phyloP scores from a whole-genome alignment of 2,113 vertebrate genomes.

The Sinocyclocheilus anshuiensis region DNA sequence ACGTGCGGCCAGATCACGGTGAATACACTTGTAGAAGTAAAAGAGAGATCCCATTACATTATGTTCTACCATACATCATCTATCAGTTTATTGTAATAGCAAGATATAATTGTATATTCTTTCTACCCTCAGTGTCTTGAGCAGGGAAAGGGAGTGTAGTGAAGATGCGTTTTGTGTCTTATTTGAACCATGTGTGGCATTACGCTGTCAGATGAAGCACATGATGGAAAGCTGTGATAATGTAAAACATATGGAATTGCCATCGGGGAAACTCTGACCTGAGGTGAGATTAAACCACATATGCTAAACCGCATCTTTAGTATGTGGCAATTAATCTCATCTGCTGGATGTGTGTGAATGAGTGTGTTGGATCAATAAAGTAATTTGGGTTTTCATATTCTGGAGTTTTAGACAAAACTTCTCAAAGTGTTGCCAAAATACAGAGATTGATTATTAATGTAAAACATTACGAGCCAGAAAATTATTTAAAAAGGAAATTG shows the following conservation, averaged over 20 bases:
- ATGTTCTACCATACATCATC: background rate
- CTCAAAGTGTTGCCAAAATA: background rate
- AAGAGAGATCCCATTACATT: constrained; percentile 22
- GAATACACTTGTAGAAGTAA: constrained; percentile 82
- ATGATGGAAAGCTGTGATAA: constrained; percentile 51
- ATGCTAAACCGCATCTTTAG: constrained; percentile 1
- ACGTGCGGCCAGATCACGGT: constrained; percentile 88
- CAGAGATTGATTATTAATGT: background rate
- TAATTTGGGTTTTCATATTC: background rate
- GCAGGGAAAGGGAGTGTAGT: constrained; percentile 9
- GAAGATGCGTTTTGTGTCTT: constrained; percentile 33
- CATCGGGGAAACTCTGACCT: constrained; percentile 59
- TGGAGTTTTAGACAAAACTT: background rate
- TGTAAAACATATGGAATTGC: constrained; percentile 58
- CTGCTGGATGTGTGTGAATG: constrained; percentile 34
- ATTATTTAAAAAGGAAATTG: constrained; percentile 10
- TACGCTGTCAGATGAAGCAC: constrained; percentile 37
- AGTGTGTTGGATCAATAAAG: background rate
- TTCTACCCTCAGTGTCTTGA: background rate
- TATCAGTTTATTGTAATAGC: background rate
- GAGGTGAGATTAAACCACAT: constrained; percentile 46
- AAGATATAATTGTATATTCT: background rate
- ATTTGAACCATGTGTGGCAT: constrained; percentile 53
- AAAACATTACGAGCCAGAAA: background rate
- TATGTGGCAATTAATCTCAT: constrained; percentile 63